phyloP scores from a whole-genome alignment of 2,888 invertebrate genomes.

The Alitta virens region DNA sequence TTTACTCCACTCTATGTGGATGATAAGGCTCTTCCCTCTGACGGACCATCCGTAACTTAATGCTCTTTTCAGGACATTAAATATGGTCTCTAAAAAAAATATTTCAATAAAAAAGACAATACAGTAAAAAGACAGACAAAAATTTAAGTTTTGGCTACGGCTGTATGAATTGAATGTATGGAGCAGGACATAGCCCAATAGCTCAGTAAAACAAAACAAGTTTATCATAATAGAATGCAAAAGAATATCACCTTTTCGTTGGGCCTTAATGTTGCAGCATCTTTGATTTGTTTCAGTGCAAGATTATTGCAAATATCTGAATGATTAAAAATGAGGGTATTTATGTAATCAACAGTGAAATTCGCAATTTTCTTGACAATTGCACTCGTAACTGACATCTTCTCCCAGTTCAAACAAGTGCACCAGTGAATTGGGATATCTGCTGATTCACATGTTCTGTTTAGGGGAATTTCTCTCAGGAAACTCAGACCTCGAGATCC shows the following conservation, averaged over 20 bases:
- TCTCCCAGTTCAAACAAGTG: conserved; percentile 39
- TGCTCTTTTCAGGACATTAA: too few relatives aligned
- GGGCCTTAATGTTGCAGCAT: conserved; percentile 19
- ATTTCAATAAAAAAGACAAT: too few relatives aligned
- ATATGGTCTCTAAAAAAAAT: too few relatives aligned
- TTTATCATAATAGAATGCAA: too few relatives aligned
- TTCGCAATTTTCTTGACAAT: conserved; percentile 1
- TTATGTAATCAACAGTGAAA: conserved; percentile 11
- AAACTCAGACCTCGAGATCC: conserved; percentile 39
- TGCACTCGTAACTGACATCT: conserved; percentile 17
- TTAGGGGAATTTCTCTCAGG: conserved; percentile 36
- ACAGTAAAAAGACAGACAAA: too few relatives aligned
- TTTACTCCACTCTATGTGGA: too few relatives aligned
- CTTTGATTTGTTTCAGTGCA: conserved; percentile 10
- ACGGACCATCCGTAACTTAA: too few relatives aligned
- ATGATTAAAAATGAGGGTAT: background rate
- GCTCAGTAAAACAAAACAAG: too few relatives aligned
- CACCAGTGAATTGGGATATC: conserved; percentile 49
- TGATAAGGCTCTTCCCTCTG: too few relatives aligned
- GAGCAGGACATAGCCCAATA: too few relatives aligned
- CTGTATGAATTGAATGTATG: too few relatives aligned
- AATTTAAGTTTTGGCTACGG: too few relatives aligned
- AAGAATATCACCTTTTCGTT: conserved; percentile 24
- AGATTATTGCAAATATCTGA: conserved; percentile 15
- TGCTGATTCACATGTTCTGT: conserved; percentile 43